Conservation (phyloP, 2,113 vertebrate species). For the Ammodytes dubius region DNA sequence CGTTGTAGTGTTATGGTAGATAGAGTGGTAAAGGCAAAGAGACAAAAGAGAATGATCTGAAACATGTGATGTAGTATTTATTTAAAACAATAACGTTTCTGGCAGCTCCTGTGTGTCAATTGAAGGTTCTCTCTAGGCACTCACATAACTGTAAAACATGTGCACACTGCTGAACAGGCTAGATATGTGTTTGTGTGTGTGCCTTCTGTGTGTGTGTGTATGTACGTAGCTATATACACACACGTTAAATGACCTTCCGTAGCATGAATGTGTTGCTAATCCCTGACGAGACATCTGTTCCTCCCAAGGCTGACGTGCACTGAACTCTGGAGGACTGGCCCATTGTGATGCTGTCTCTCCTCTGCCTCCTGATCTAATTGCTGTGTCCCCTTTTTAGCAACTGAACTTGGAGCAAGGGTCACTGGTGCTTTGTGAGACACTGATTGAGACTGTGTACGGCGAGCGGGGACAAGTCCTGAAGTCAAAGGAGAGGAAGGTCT, state of each 20-base stretch:
- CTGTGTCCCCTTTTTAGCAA: constrained; percentile 75
- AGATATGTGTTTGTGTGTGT: not conserved
- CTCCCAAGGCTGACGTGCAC: constrained; percentile 46
- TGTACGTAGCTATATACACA: not conserved
- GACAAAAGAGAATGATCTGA: not conserved
- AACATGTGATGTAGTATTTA: not conserved
- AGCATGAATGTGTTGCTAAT: constrained; percentile 55
- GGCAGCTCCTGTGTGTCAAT: constrained; percentile 2
- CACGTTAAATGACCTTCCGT: constrained; percentile 62
- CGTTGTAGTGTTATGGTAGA: not conserved
- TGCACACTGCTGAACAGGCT: not conserved
- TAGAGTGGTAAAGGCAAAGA: not conserved
- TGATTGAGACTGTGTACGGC: constrained; percentile 93
- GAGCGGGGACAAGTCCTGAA: constrained; percentile 96
- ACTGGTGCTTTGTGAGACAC: constrained; percentile 93
- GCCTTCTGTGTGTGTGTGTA: not conserved
- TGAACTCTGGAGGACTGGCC: constrained; percentile 56
- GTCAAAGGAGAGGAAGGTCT: constrained; percentile 95
- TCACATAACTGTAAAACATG: constrained; percentile 6
- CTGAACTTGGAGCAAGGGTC: constrained; percentile 91
- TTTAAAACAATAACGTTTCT: not conserved
- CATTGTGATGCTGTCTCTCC: constrained; percentile 63
- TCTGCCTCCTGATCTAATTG: constrained; percentile 63
- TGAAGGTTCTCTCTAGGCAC: not conserved
- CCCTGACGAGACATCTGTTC: constrained; percentile 65